These are phyloP conservation scores for Atherinosoma microstoma DNA, from an alignment of 2,797 vertebrate species.

Conservation along the genomic window DNA sequence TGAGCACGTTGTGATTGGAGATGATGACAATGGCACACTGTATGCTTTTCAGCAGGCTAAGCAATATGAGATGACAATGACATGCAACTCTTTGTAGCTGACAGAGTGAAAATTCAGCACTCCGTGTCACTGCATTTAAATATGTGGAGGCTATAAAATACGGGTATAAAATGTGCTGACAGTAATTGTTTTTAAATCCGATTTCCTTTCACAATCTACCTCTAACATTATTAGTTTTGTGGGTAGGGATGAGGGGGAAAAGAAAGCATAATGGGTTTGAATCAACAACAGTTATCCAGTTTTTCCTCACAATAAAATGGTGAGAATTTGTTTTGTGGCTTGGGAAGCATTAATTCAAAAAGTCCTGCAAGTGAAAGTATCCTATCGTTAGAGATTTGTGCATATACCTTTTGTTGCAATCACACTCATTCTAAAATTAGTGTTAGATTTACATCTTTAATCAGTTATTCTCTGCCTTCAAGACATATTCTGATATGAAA, in stretches of 20 bases:
- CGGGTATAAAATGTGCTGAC: slow-evolving; percentile 2
- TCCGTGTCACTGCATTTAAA: slow-evolving; percentile 7
- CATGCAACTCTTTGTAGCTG: not conserved
- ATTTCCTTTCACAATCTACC: slow-evolving; percentile 12
- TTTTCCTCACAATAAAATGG: not conserved
- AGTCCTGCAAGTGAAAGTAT: not conserved
- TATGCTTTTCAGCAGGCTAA: slow-evolving; percentile 34
- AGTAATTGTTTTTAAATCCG: slow-evolving; percentile 19
- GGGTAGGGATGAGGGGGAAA: not conserved
- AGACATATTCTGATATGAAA: not conserved
- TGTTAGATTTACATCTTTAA: slow-evolving; percentile 14
- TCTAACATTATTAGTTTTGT: not conserved
- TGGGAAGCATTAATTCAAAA: not conserved
- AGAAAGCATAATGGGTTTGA: not conserved
- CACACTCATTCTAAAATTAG: not conserved
- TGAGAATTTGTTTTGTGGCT: not conserved
- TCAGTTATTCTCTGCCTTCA: slow-evolving; percentile 5
- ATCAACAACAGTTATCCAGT: slow-evolving; percentile 5
- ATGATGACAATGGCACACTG: slow-evolving; percentile 19
- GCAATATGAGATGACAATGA: slow-evolving; percentile 26
- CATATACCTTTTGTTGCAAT: slow-evolving; percentile 1
- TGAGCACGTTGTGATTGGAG: slow-evolving; percentile 25
- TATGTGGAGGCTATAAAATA: not conserved
- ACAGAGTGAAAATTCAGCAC: slow-evolving; percentile 3
- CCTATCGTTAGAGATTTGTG: not conserved